A percentile compares a stretch with the other conserved stretches of the same genome.
phyloP scores from a whole-genome alignment of 2,113 vertebrate genomes.

The Phasianus colchicus region DNA sequence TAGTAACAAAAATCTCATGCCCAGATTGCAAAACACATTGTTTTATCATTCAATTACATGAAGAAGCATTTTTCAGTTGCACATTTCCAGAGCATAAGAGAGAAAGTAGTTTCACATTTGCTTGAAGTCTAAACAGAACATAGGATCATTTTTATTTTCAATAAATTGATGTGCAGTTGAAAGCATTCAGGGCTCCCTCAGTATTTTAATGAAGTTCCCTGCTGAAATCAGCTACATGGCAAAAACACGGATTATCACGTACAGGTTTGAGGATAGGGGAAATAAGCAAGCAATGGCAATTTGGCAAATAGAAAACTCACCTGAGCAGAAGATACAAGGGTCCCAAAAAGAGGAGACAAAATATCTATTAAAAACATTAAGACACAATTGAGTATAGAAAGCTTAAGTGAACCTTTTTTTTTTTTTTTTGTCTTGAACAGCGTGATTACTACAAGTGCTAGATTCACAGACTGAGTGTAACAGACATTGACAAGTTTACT shows the following conservation, averaged over 20 bases:
- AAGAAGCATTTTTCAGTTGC: background rate
- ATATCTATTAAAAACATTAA: slow-evolving; percentile 85
- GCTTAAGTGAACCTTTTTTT: background rate
- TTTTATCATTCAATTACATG: background rate
- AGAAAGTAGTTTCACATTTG: background rate
- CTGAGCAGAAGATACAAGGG: slow-evolving; percentile 93
- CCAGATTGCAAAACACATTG: background rate
- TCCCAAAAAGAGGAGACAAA: slow-evolving; percentile 95
- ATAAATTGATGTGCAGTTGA: background rate
- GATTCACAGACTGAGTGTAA: background rate
- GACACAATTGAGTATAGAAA: background rate
- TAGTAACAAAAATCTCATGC: background rate
- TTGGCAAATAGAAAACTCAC: slow-evolving; percentile 73
- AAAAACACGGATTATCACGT: background rate
- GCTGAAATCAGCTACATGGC: accelerated
- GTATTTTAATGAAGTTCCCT: background rate
- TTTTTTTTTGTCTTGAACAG: background rate
- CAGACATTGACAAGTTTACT: background rate
- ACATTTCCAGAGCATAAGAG: background rate
- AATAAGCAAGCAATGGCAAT: background rate
- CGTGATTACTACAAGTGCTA: background rate
- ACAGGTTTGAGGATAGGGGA: background rate
- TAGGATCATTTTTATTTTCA: background rate
- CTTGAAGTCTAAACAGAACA: background rate
- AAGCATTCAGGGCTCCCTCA: background rate